phyloP scores from a whole-genome alignment of 2,113 vertebrate genomes.

The Hyla sarda region DNA sequence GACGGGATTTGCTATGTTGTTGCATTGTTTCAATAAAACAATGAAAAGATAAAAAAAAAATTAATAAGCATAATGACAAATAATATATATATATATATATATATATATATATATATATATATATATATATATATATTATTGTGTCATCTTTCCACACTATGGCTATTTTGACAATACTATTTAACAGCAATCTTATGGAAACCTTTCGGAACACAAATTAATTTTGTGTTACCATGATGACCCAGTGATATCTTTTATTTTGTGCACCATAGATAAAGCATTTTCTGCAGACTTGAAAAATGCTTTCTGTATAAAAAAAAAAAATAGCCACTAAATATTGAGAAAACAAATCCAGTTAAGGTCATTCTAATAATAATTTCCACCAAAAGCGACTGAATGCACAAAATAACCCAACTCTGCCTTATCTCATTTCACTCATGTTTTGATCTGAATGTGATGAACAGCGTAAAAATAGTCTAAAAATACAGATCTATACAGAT shows the following conservation, averaged over 20 bases:
- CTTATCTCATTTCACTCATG: constrained; percentile 25
- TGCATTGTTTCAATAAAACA: too few species aligned
- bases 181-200: not conserved
- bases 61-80: too few species aligned
- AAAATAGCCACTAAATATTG: not conserved
- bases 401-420: constrained; percentile 4
- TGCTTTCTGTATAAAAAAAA: not conserved
- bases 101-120: too few species aligned
- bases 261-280: not conserved
- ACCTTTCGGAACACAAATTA: not conserved
- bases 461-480: constrained; percentile 27
- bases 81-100: too few species aligned
- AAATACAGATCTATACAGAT: constrained; percentile 5
- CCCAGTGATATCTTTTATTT: not conserved
- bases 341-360: not conserved
- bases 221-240: not conserved
- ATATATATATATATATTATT: too few species aligned
- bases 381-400: not conserved
- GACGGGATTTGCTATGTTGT: too few species aligned
- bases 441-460: constrained; percentile 8
- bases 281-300: constrained; percentile 12
- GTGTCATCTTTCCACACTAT: not conserved
- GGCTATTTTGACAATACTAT: not conserved
- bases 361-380: constrained; percentile 14
- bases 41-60: too few species aligned